phyloP scores from a whole-genome alignment of 2,113 vertebrate genomes.

The Eretmodus cyanostictus region DNA sequence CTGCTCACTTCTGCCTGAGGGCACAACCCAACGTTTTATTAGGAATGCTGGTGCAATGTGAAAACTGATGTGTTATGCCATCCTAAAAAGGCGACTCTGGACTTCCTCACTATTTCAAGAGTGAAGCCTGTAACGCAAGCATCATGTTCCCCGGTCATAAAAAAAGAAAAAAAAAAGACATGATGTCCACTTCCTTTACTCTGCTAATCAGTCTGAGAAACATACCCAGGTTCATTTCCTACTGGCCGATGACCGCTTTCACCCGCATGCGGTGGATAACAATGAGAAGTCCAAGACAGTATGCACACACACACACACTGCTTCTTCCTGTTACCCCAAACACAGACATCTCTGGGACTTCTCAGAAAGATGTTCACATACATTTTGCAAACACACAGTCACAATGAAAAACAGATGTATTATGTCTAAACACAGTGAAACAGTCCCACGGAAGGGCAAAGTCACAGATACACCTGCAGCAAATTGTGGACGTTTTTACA shows the following conservation, averaged over 20 bases:
- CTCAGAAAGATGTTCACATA: conserved; percentile 17
- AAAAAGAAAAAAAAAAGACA: not conserved
- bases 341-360: conserved; percentile 36
- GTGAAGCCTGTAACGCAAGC: not conserved
- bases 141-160: conserved; percentile 8
- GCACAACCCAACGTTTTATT: conserved; percentile 21
- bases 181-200: conserved; percentile 14
- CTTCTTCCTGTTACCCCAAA: conserved; percentile 42
- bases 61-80: not conserved
- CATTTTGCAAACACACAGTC: conserved; percentile 11
- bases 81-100: not conserved
- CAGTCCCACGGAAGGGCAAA: not conserved
- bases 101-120: not conserved
- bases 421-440: conserved; percentile 27
- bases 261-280: not conserved
- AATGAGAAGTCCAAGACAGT: not conserved
- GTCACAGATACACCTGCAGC: conserved; percentile 2
- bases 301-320: not conserved
- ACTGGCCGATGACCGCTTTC: not conserved
- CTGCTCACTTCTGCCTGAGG: conserved; percentile 5
- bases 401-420: conserved; percentile 8
- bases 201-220: not conserved
- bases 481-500: not conserved
- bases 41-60: conserved; percentile 1
- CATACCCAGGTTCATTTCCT: conserved; percentile 17